phyloP scores from a whole-genome alignment of 2,888 invertebrate genomes.

The Drosophila mulleri region DNA sequence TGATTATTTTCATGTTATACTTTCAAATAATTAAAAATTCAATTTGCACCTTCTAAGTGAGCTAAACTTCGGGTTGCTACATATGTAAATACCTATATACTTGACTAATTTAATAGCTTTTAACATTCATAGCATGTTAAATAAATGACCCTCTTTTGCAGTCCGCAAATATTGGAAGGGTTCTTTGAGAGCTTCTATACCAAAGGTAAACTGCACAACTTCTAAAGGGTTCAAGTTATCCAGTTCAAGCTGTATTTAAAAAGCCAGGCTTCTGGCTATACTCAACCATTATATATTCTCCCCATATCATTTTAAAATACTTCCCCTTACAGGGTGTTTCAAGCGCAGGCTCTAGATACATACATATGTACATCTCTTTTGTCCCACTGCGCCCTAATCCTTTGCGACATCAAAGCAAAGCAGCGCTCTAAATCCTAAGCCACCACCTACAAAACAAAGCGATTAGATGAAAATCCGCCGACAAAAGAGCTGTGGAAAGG shows the following conservation, averaged over 20 bases:
- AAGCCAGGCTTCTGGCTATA: neutral
- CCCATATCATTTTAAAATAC: neutral
- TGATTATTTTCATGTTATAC: too few species aligned
- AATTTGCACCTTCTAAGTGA: too few species aligned
- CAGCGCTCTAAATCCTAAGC: conserved; percentile 44
- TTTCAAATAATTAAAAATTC: too few species aligned
- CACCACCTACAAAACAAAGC: conserved; percentile 64
- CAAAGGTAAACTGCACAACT: too few species aligned
- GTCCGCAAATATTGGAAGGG: too few species aligned
- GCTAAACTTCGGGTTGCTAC: too few species aligned
- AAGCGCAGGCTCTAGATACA: neutral
- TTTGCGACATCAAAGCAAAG: conserved; percentile 51
- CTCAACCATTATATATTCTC: neutral
- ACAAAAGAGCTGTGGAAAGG: conserved; percentile 53
- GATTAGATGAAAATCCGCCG: conserved; percentile 57
- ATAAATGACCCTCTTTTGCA: too few species aligned
- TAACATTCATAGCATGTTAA: too few species aligned
- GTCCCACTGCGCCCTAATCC: conserved; percentile 39
- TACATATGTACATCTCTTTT: neutral
- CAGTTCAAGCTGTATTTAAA: neutral
- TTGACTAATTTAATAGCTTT: too few species aligned
- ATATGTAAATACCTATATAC: too few species aligned
- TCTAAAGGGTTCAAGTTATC: too few species aligned
- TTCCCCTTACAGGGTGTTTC: conserved; percentile 9
- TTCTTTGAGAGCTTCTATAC: too few species aligned